Percentiles rank a stretch among this genome's conserved stretches.
Conservation (phyloP, 2,113 vertebrate genomes). For the Bambusicola thoracicus region DNA sequence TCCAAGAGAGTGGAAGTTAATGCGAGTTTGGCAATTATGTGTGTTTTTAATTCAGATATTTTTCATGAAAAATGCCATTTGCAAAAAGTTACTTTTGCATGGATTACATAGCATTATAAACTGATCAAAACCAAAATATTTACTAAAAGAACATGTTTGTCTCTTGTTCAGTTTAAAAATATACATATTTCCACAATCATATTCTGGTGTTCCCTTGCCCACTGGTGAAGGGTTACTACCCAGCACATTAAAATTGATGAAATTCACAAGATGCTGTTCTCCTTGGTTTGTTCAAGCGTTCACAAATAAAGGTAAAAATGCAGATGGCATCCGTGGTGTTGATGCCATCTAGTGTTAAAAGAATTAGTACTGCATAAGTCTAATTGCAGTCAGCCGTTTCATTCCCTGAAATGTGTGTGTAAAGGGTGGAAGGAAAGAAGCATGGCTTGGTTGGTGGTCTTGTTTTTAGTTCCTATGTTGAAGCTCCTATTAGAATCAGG, state of each 20-base stretch:
- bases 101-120: neutral
- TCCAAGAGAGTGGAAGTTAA: neutral
- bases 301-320: neutral
- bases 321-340: neutral
- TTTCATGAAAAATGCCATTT: neutral
- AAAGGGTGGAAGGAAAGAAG: neutral
- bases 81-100: neutral
- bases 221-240: neutral
- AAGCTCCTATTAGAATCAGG: neutral
- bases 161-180: neutral
- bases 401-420: neutral
- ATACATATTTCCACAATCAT: too few species aligned
- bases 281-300: neutral
- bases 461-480: neutral
- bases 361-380: neutral
- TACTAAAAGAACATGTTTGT: neutral
- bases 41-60: neutral
- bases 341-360: slow-evolving; percentile 59
- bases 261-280: neutral
- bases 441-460: neutral
- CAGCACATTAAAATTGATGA: neutral
- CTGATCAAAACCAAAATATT: neutral
- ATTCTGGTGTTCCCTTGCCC: neutral
- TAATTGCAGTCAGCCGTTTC: neutral
- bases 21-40: neutral